Evolutionary conservation across 1,140 invertebrate genomes (phyloP).

Genomic region (Bombus affinis): DNA sequence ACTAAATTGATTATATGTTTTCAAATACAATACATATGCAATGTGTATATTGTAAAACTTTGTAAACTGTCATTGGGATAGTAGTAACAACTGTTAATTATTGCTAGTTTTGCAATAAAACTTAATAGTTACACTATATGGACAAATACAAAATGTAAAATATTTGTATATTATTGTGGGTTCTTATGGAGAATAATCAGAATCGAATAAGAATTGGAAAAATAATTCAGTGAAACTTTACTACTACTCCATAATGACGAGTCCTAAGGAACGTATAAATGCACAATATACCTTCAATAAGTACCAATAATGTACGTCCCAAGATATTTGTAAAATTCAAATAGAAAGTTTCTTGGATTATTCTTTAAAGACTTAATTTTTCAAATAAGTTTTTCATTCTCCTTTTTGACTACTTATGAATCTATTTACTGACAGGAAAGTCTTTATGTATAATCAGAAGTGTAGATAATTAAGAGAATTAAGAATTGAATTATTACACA

Average conservation of each 20-base stretch:
- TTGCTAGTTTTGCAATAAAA: conserved; percentile 23
- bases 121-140: conserved; percentile 3
- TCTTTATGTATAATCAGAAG: conserved; percentile 39
- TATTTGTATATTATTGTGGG: conserved; percentile 39
- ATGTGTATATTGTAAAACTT: conserved; percentile 37
- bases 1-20: conserved; percentile 20
- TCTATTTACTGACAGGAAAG: conserved; percentile 19
- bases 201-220: background rate
- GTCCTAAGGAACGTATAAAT: conserved; percentile 49
- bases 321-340: conserved; percentile 37
- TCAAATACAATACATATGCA: conserved; percentile 3
- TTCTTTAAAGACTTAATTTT: conserved; percentile 61
- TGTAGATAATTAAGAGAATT: conserved; percentile 53
- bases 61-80: conserved; percentile 38
- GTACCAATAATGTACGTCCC: conserved; percentile 3
- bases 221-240: conserved; percentile 34
- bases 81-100: conserved; percentile 40
- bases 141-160: conserved; percentile 20
- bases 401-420: conserved; percentile 44
- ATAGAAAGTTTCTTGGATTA: conserved; percentile 26
- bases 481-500: conserved; percentile 59
- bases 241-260: conserved; percentile 49
- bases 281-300: conserved; percentile 54
- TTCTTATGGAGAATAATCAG: conserved; percentile 31
- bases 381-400: conserved; percentile 37